Evolutionary conservation across 2,797 vertebrate genomes (phyloP).

Genomic region (Anas capensis): DNA sequence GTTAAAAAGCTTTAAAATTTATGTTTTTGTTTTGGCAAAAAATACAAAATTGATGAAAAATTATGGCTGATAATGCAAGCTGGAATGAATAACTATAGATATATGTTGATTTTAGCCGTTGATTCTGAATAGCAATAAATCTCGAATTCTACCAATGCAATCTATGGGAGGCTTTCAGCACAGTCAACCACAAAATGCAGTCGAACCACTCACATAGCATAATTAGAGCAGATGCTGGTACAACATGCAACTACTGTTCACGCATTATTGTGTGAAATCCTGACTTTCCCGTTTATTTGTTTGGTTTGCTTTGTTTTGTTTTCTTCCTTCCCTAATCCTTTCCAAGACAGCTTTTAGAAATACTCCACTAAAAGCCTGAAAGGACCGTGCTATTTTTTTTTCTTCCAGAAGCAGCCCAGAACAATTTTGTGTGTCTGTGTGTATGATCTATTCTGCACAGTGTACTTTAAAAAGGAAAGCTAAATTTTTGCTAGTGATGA

Average conservation of each 20-base stretch:
- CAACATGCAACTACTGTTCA: conserved; percentile 52
- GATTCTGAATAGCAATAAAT: conserved; percentile 64
- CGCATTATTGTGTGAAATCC: conserved; percentile 20
- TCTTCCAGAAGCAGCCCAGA: neutral
- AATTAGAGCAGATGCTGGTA: conserved; percentile 68
- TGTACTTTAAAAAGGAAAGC: neutral
- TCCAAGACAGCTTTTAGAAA: neutral
- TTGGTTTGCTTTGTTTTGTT: neutral
- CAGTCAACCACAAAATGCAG: conserved; percentile 64
- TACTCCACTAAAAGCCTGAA: neutral
- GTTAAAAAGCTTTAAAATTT: conserved; percentile 53
- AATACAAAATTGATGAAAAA: conserved; percentile 52
- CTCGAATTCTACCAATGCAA: conserved; percentile 42
- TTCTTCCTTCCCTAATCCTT: neutral
- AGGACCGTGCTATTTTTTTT: neutral
- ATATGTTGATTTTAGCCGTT: conserved; percentile 48
- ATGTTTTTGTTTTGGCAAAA: conserved; percentile 40
- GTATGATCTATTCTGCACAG: neutral
- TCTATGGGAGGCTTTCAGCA: conserved; percentile 61
- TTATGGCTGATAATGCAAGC: conserved; percentile 34
- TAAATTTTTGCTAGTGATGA: neutral
- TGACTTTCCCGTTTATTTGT: conserved; percentile 45
- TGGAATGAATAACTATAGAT: conserved; percentile 41
- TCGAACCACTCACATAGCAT: conserved; percentile 25
- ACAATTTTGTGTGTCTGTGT: neutral